A percentile compares a stretch with the other conserved stretches of the same genome.
Evolutionary conservation across 2,797 vertebrate genomes (phyloP).

Genomic region (Atherinosoma microstoma): DNA sequence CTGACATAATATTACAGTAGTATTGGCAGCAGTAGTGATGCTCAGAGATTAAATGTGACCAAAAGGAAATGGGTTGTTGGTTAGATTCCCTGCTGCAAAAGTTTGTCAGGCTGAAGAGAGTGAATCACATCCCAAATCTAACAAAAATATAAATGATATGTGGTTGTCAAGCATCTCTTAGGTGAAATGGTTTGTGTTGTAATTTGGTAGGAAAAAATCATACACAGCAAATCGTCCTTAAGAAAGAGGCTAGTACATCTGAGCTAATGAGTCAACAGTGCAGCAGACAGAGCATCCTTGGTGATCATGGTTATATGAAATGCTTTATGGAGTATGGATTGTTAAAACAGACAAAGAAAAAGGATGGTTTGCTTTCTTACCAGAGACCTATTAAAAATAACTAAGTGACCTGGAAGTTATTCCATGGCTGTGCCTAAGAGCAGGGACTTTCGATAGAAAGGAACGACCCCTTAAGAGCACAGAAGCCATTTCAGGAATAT

Average conservation of each 20-base stretch:
- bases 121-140: too few species aligned
- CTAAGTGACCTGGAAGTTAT: not conserved
- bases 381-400: not conserved
- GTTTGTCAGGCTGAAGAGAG: conserved; percentile 6
- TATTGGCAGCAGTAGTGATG: conserved; percentile 9
- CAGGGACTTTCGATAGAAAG: not conserved
- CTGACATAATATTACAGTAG: conserved; percentile 33
- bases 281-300: conserved; percentile 16
- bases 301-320: conserved; percentile 21
- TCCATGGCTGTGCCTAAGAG: not conserved
- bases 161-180: too few species aligned
- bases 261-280: conserved; percentile 23
- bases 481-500: not conserved
- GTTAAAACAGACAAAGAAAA: not conserved
- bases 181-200: too few species aligned
- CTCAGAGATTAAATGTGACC: conserved; percentile 11
- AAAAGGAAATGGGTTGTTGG: conserved; percentile 16
- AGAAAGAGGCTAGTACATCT: not conserved
- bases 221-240: not conserved
- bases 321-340: not conserved
- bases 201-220: not conserved
- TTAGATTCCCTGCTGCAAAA: conserved; percentile 10
- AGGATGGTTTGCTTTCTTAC: not conserved
- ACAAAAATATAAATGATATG: too few species aligned
- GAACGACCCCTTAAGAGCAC: not conserved